Conservation (phyloP, 2,797 vertebrate species). For the Eleutherodactylus coqui region DNA sequence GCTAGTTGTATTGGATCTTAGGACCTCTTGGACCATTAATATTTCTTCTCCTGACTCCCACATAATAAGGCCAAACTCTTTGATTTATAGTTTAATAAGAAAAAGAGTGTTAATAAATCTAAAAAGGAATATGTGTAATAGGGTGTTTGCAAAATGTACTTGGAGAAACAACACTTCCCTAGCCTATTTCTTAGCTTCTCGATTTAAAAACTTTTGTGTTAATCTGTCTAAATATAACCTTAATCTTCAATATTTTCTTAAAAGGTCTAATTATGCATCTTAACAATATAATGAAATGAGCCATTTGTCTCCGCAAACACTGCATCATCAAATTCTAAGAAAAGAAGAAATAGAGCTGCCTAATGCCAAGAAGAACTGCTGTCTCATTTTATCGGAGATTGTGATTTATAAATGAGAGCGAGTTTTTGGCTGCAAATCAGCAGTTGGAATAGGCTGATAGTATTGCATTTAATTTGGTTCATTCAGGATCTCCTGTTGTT, state of each 20-base stretch:
- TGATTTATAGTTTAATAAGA: neutral
- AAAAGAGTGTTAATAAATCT: neutral
- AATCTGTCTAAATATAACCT: slow-evolving; percentile 35
- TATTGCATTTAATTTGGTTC: slow-evolving; percentile 63
- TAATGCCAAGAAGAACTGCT: slow-evolving; percentile 57
- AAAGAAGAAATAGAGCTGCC: slow-evolving; percentile 27
- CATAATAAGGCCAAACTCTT: neutral
- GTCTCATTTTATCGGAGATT: slow-evolving; percentile 56
- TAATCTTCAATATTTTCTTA: slow-evolving; percentile 40
- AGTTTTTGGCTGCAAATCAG: slow-evolving; percentile 58
- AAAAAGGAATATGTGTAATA: neutral
- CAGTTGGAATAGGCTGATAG: slow-evolving; percentile 58
- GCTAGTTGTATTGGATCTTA: neutral
- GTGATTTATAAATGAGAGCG: slow-evolving; percentile 60
- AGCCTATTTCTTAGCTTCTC: neutral
- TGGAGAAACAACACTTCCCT: neutral
- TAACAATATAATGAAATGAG: slow-evolving; percentile 51
- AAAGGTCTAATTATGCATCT: slow-evolving; percentile 47
- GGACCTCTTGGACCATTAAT: neutral
- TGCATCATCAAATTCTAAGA: slow-evolving; percentile 47
- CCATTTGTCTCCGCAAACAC: slow-evolving; percentile 47
- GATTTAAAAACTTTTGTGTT: neutral
- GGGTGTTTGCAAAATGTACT: neutral
- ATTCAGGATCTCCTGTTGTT: slow-evolving; percentile 59
- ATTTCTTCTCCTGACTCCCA: neutral